Percentiles rank a stretch among this genome's conserved stretches.
Conservation (phyloP, 2,888 invertebrate species). For the Tenthredo distinguenda region DNA sequence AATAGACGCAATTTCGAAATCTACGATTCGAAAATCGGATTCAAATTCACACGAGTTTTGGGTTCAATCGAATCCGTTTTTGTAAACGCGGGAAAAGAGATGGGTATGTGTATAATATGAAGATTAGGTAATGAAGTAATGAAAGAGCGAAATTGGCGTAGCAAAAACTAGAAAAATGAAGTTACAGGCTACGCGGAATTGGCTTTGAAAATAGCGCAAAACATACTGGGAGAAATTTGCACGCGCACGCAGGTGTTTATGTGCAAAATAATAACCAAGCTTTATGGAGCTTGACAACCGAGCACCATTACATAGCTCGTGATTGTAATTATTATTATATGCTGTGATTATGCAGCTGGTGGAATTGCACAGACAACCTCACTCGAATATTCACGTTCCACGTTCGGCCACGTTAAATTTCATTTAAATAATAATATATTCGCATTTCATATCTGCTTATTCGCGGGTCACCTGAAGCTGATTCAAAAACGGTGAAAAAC, state of each 20-base stretch:
- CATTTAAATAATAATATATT: background rate
- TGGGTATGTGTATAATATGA: background rate
- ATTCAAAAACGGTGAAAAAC: background rate
- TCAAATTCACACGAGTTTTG: background rate
- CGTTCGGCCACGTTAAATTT: background rate
- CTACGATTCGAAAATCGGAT: background rate
- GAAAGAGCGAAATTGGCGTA: background rate
- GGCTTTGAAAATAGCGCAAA: conserved; percentile 54
- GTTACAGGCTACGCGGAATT: background rate
- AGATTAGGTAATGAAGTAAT: background rate
- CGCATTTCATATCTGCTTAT: background rate
- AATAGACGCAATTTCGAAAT: background rate
- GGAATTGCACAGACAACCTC: conserved; percentile 4
- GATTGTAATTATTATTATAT: conserved; percentile 68
- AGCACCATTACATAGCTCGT: conserved; percentile 66
- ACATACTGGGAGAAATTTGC: conserved; percentile 54
- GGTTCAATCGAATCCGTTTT: background rate
- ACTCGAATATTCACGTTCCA: background rate
- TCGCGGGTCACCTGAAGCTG: background rate
- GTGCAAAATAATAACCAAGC: conserved; percentile 69
- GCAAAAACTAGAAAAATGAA: background rate
- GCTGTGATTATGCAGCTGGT: conserved; percentile 61
- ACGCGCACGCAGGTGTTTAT: conserved; percentile 67
- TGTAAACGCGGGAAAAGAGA: background rate
- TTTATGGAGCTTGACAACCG: conserved; percentile 72